Conservation (phyloP, 2,888 invertebrate genomes). For the Phengaris arion region DNA sequence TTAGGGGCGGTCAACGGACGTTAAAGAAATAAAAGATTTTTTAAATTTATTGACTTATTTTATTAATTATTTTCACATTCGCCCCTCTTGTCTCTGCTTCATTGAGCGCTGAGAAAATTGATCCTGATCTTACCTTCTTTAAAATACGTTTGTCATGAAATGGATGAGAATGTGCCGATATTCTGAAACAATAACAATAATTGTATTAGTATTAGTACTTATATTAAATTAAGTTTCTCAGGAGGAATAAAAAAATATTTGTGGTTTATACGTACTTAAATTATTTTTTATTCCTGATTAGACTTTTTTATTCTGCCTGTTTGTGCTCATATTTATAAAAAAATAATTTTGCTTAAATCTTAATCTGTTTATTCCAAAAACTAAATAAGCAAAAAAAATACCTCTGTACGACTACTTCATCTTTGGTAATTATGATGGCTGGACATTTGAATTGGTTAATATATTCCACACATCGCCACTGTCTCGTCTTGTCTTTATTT, state of each 20-base stretch:
- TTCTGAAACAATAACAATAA: slow-evolving; percentile 47
- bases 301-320: too few species aligned
- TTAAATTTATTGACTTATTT: neutral
- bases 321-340: too few species aligned
- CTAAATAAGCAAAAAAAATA: slow-evolving; percentile 36
- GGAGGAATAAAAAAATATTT: too few species aligned
- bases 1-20: too few species aligned
- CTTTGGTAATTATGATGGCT: slow-evolving; percentile 58
- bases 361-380: too few species aligned
- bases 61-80: slow-evolving; percentile 16
- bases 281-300: too few species aligned
- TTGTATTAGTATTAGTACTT: too few species aligned
- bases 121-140: slow-evolving; percentile 51
- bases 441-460: slow-evolving; percentile 53
- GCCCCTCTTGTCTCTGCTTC: slow-evolving; percentile 56
- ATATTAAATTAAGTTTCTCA: too few species aligned
- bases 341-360: too few species aligned
- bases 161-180: slow-evolving; percentile 59
- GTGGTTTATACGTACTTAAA: too few species aligned
- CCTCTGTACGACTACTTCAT: slow-evolving; percentile 61
- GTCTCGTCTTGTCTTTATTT: slow-evolving; percentile 52
- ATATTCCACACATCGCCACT: slow-evolving; percentile 71
- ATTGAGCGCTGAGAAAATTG: slow-evolving; percentile 49
- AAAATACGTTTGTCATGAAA: slow-evolving; percentile 60
- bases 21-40: too few species aligned